phyloP scores from a whole-genome alignment of 2,888 invertebrate species.

The Eurytoma adleriae region DNA sequence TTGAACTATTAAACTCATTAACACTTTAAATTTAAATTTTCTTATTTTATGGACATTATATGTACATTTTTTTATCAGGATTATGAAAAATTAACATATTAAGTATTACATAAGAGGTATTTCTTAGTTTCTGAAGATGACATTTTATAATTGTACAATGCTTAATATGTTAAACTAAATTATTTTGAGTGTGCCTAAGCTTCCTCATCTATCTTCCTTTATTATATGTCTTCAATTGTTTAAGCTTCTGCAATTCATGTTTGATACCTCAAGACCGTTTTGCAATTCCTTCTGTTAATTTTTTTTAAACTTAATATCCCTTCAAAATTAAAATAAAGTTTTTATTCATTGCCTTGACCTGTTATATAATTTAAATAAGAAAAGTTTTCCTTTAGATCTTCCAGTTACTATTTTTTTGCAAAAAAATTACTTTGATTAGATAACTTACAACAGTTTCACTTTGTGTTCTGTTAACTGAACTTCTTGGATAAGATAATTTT shows the following conservation, averaged over 20 bases:
- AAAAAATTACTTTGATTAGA: background rate
- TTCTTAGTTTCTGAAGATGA: background rate
- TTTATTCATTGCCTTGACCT: conserved; percentile 1
- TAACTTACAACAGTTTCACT: background rate
- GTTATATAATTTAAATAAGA: conserved; percentile 10
- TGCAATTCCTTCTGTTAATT: conserved; percentile 45
- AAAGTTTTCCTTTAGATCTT: conserved; percentile 17
- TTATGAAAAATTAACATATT: background rate
- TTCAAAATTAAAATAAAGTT: conserved; percentile 14
- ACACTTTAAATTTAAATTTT: background rate
- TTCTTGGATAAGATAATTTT: background rate
- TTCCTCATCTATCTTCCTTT: conserved; percentile 42
- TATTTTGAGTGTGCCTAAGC: conserved; percentile 41
- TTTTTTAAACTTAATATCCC: conserved; percentile 19
- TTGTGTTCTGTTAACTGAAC: background rate
- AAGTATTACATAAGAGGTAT: background rate
- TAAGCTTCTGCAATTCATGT: conserved; percentile 26
- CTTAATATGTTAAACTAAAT: background rate
- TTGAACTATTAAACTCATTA: background rate
- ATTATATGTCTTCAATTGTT: conserved; percentile 33
- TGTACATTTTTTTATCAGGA: conserved; percentile 1
- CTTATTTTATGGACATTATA: background rate
- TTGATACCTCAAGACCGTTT: conserved; percentile 33
- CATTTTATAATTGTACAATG: background rate
- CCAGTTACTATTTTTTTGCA: background rate